phyloP scores from a whole-genome alignment of 2,113 vertebrate species.

The Riparia riparia region DNA sequence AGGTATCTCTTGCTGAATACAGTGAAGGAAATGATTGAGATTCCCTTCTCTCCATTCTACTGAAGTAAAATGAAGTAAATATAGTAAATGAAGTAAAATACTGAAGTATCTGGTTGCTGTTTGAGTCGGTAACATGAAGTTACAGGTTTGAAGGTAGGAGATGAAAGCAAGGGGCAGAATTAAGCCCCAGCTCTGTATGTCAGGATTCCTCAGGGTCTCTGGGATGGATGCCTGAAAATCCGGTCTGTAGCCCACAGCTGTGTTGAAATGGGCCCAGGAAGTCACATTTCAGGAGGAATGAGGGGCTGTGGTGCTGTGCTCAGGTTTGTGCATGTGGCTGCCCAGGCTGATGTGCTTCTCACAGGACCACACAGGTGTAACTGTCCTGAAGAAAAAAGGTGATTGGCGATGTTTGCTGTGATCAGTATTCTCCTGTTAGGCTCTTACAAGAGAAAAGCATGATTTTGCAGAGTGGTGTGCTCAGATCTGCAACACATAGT shows the following conservation, averaged over 20 bases:
- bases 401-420: background rate
- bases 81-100: too few species aligned
- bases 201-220: background rate
- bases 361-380: background rate
- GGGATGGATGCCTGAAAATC: too few species aligned
- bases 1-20: background rate
- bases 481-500: background rate
- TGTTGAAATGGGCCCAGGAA: background rate
- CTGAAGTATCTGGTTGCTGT: background rate
- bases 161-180: background rate
- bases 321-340: background rate
- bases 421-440: background rate
- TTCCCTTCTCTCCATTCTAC: background rate
- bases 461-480: rapidly evolving
- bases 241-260: background rate
- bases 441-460: background rate
- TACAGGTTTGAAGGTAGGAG: background rate
- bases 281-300: background rate
- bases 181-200: background rate
- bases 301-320: background rate
- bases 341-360: background rate
- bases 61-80: too few species aligned
- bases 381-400: background rate
- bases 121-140: background rate
- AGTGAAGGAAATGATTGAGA: background rate